Base-by-base conservation (phyloP, 2,113 vertebrate genomes). In the Caretta caretta region DNA sequence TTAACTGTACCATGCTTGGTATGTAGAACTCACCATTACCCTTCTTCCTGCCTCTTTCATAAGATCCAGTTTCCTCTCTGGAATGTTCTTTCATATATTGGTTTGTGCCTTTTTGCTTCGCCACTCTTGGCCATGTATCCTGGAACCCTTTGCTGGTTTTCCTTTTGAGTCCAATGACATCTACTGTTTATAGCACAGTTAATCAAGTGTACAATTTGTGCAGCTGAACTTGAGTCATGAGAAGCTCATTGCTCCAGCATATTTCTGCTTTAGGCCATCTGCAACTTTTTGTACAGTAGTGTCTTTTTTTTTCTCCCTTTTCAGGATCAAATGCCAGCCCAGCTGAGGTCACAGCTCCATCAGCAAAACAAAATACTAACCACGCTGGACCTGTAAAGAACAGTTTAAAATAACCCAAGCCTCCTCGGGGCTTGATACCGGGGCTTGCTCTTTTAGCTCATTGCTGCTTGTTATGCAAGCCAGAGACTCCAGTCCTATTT, bases 61-160 rank as follows among this genome's bases (percentile, higher is more conserved):
- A 7, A 49, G 8, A 72, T 22, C 75, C 59, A 25, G 4, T 65
- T 78, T 48, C n/a, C 42, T 78, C 49, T 50, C 50, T 2, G 42
- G 75, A 5, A 69, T 27, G 19, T 54, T 19, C 69, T 38, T 24
- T 2, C 3, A 2, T 2, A 17, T 0, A 3, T 0, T 11, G 57
- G 51, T 27, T 29, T 0, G 0, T 50, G 46, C 6, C 0, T 0
- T 50, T 4, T 31, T 59, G 19, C 14, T 0, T 24, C 27, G 72
- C 72, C 1, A 20, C 65, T 20, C 38, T 59, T 57, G 7, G 5
- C n/a, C 35, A 5, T 10, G 5, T 72, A 5, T 11, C 9, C 80
- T 27, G 76, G 59, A 48, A 16, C 12, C 75, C 25, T 27, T 48
- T 48, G 75, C 75, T 14, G 24, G 27, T 78, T 78, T 48, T 48